A percentile compares a stretch with the other conserved stretches of the same genome.
phyloP scores from a whole-genome alignment of 2,888 invertebrate species.

The Boloria selene region DNA sequence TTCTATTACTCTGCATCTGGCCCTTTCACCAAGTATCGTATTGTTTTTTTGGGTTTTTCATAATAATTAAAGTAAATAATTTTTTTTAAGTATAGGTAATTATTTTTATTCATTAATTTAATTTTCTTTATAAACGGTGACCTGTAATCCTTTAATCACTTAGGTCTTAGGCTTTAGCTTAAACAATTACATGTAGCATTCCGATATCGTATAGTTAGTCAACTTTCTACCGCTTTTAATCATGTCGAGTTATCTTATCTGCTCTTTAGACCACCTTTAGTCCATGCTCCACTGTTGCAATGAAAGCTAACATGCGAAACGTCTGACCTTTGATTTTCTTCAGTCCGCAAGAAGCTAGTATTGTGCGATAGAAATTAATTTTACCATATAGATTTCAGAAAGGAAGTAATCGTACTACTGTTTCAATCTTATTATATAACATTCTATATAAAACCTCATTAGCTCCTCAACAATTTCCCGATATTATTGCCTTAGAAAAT shows the following conservation, averaged over 20 bases:
- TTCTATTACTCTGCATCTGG: constrained; percentile 10
- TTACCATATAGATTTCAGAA: constrained; percentile 20
- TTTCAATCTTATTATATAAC: constrained; percentile 19
- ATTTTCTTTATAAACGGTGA: constrained; percentile 9
- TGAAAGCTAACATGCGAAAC: constrained; percentile 34
- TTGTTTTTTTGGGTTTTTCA: too few relatives aligned
- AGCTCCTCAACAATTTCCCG: constrained; percentile 16
- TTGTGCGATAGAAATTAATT: constrained; percentile 22
- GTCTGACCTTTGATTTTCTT: constrained; percentile 33
- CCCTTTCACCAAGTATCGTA: neutral
- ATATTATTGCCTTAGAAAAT: constrained; percentile 7
- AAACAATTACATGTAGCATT: constrained; percentile 29
- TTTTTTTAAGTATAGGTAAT: neutral
- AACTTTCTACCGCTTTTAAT: constrained; percentile 33
- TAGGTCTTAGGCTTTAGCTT: constrained; percentile 2
- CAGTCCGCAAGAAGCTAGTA: constrained; percentile 24
- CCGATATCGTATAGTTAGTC: constrained; percentile 28
- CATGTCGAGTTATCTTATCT: constrained; percentile 37
- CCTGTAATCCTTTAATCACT: constrained; percentile 23
- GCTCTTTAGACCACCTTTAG: constrained; percentile 29
- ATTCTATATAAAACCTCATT: constrained; percentile 13
- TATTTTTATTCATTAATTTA: neutral
- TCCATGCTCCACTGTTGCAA: constrained; percentile 26
- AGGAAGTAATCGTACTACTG: constrained; percentile 9
- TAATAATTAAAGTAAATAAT: too few relatives aligned